Conservation (phyloP, 1,140 invertebrate genomes). For the Conus ventricosus region DNA sequence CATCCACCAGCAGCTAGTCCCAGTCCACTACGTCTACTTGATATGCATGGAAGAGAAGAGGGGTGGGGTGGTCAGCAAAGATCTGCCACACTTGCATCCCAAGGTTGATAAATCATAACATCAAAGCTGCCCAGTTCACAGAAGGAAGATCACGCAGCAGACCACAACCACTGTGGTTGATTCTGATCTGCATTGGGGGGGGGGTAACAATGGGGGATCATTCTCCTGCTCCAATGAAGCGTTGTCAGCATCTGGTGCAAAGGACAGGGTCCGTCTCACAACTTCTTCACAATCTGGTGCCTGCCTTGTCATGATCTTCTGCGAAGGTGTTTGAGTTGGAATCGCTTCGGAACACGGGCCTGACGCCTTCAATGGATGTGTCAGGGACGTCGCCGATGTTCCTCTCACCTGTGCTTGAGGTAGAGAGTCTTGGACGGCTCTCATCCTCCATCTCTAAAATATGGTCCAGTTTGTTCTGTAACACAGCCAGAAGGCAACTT, state of each 20-base stretch:
- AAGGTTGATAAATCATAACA: neutral
- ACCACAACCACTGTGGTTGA: neutral
- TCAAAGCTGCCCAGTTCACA: neutral
- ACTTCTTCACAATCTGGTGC: neutral
- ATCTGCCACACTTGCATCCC: neutral
- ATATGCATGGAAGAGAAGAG: neutral
- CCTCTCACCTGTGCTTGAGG: neutral
- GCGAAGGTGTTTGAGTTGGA: neutral
- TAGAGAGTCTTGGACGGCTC: neutral
- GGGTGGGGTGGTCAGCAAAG: neutral
- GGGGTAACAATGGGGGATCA: neutral
- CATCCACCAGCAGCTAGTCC: too few species aligned
- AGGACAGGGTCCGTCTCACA: neutral
- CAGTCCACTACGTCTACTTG: too few species aligned
- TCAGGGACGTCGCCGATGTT: neutral
- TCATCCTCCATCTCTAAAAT: conserved; percentile 33
- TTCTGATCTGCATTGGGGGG: neutral
- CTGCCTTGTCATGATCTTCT: neutral
- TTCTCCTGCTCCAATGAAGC: neutral
- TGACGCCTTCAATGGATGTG: neutral
- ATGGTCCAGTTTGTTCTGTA: conserved; percentile 29
- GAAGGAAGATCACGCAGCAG: neutral
- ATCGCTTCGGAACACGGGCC: neutral
- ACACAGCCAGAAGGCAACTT: neutral
- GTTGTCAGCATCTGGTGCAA: too few species aligned